Evolutionary conservation across 2,888 invertebrate species (phyloP).

Genomic region (Falcaria lacertinaria): DNA sequence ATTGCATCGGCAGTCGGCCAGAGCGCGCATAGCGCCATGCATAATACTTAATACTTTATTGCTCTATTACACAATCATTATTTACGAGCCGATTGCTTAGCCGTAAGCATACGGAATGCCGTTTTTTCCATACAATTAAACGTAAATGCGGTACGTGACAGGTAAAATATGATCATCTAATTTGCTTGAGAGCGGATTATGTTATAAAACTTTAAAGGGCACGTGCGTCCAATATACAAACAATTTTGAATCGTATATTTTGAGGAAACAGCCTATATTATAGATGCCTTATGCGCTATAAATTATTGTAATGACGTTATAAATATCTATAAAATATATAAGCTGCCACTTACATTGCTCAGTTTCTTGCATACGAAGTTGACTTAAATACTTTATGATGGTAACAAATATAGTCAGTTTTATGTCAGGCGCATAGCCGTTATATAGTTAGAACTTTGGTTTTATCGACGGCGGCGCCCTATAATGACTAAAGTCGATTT

Average conservation of each 20-base stretch:
- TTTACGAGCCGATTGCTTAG: constrained; percentile 41
- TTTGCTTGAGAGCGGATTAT: constrained; percentile 29
- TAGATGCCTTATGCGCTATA: neutral
- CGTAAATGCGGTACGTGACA: constrained; percentile 25
- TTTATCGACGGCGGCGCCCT: constrained; percentile 31
- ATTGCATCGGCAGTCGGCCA: constrained; percentile 32
- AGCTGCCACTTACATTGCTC: constrained; percentile 29
- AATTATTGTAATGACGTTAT: neutral
- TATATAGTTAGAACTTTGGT: constrained; percentile 35
- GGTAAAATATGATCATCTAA: constrained; percentile 28
- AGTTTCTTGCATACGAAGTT: constrained; percentile 25
- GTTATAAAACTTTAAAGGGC: constrained; percentile 17
- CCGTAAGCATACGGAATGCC: constrained; percentile 36
- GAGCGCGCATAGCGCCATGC: constrained; percentile 27
- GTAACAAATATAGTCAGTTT: constrained; percentile 52
- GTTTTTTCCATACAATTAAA: constrained; percentile 46
- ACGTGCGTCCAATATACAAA: constrained; percentile 6
- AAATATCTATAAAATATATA: constrained; percentile 27
- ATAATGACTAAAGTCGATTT: constrained; percentile 35
- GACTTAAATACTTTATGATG: constrained; percentile 52
- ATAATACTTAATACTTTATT: constrained; percentile 48
- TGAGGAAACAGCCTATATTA: neutral
- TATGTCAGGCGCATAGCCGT: constrained; percentile 39
- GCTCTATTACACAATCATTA: constrained; percentile 56
- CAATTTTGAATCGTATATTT: neutral